Conservation (phyloP, 2,888 invertebrate species). For the Hyposoter dolosus region DNA sequence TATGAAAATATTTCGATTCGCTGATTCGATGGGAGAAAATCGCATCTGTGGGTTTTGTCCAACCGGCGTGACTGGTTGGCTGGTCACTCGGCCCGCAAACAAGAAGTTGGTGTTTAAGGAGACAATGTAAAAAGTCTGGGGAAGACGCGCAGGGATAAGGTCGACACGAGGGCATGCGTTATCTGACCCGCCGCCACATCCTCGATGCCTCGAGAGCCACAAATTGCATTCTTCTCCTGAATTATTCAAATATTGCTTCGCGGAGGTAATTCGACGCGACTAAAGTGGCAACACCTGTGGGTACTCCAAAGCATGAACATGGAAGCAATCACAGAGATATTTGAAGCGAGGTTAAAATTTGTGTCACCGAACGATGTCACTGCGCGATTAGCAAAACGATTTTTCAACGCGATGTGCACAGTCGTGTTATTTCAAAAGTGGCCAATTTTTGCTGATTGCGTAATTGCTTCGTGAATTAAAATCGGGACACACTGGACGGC, state of each 20-base stretch:
- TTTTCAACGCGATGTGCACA: neutral
- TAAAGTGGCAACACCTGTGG: constrained; percentile 62
- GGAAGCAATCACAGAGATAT: neutral
- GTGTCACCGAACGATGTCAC: constrained; percentile 13
- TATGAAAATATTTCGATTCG: constrained; percentile 13
- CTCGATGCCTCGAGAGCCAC: constrained; percentile 67
- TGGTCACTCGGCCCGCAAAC: neutral
- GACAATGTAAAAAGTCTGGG: constrained; percentile 10
- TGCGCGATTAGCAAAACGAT: neutral
- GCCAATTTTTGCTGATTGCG: too few relatives aligned
- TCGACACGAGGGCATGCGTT: constrained; percentile 57
- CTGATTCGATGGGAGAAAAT: constrained; percentile 13
- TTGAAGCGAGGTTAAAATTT: constrained; percentile 6
- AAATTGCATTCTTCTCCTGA: constrained; percentile 72
- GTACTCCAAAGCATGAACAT: neutral
- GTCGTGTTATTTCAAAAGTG: neutral
- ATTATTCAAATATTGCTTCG: constrained; percentile 75
- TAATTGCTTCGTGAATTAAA: neutral
- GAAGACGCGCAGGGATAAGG: constrained; percentile 69
- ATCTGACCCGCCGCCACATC: constrained; percentile 70
- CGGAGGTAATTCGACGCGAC: constrained; percentile 56
- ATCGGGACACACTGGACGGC: neutral
- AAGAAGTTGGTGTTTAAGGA: neutral
- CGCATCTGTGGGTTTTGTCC: constrained; percentile 39
- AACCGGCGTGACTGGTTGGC: constrained; percentile 52